Base-by-base conservation (phyloP, 2,888 invertebrate species). In the Caenorhabditis imperialis region DNA sequence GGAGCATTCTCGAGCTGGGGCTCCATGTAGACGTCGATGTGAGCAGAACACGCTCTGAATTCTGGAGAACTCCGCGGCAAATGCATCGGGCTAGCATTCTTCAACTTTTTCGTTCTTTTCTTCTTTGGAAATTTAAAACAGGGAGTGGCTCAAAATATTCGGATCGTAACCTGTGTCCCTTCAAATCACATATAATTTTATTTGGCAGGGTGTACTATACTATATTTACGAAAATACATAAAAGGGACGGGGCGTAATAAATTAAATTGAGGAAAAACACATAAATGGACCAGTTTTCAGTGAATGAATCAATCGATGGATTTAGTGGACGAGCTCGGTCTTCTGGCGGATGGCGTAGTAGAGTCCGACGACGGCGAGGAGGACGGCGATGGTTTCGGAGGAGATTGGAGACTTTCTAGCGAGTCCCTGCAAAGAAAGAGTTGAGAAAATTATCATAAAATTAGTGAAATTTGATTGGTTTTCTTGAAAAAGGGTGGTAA, bases 331-430 rank as follows among this genome's bases (percentile, higher is more conserved):
- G 50, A 83, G 72, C 37, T 85, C 76, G 50, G 74, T 62, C 70
- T 83, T 82, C 73, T 81, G 81, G 30, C 75, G 77, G 72, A 80
- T 74, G 51, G 84, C 85, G 65, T 77, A 81, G 79, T 86, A 86
- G 55, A 86, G 75, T 35, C 78, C 83, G 37, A 69, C 74, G 37
- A 80, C 30, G 47, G 78, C 75, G 53, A 81, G 25, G 33, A 85
- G 14, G 20, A 84, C 60, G 45, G 82, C 83, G 42, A 86, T 76
- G 47, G 80, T 77, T 63, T 86, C 86, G 12, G 84, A 79, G 16
- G 84, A 81, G 55, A 86, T 55, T 63, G 81, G 81, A 35, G 79
- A 81, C 71, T 84, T 84, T 35, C 58, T 77, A 38, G 75, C 63
- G 25, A 85, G 74, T 35, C 86, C 86, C 78, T 84, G n/a, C n/a